Percentiles rank a stretch among this genome's conserved stretches.
These are phyloP conservation scores for Champsocephalus gunnari DNA, from an alignment of 2,797 vertebrate species.

Conservation along the genomic window DNA sequence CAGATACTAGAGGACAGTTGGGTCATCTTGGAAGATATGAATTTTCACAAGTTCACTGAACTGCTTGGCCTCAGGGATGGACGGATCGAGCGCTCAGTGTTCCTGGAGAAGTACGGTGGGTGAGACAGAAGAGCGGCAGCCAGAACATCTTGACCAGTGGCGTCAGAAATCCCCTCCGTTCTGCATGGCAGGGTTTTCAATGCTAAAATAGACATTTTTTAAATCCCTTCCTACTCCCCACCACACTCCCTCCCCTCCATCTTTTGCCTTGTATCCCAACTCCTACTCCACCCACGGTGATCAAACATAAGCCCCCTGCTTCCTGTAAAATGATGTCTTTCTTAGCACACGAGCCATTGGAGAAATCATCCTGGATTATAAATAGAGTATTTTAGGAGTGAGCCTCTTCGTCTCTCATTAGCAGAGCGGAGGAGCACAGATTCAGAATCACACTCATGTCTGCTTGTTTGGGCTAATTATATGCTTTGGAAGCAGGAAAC, in stretches of 20 bases:
- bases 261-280: constrained; percentile 33
- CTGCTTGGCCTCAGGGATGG: constrained; percentile 66
- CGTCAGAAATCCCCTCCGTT: constrained; percentile 55
- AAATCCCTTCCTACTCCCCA: constrained; percentile 55
- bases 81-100: constrained; percentile 64
- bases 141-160: constrained; percentile 52
- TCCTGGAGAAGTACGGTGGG: constrained; percentile 71
- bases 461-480: constrained; percentile 84
- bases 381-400: constrained; percentile 73
- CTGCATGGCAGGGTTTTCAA: constrained; percentile 44
- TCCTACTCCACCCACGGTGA: constrained; percentile 64
- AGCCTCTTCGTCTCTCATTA: constrained; percentile 79
- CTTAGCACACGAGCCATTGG: constrained; percentile 74
- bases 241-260: constrained; percentile 38
- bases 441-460: constrained; percentile 77
- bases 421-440: constrained; percentile 63
- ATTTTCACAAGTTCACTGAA: constrained; percentile 60
- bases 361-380: constrained; percentile 79
- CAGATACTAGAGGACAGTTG: constrained; percentile 73
- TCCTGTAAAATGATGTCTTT: constrained; percentile 70
- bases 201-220: constrained; percentile 51
- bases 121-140: constrained; percentile 46
- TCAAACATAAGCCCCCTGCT: constrained; percentile 67
- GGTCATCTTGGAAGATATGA: constrained; percentile 67
- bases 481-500: constrained; percentile 78